Percentiles rank a stretch among this genome's conserved stretches.
phyloP scores from a whole-genome alignment of 2,888 invertebrate species.

The Tiliacea aurago region DNA sequence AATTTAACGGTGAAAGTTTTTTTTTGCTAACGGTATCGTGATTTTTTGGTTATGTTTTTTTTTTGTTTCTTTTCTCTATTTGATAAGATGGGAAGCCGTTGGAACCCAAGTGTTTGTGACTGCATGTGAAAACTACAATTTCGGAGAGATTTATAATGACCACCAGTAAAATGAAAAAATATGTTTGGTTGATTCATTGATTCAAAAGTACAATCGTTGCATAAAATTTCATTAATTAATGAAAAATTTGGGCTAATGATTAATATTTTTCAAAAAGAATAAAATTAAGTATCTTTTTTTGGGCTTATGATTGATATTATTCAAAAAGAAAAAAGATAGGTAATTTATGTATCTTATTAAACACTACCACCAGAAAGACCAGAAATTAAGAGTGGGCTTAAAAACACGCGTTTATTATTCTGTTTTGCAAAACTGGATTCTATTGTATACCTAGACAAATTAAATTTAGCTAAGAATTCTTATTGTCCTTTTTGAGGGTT shows the following conservation, averaged over 20 bases:
- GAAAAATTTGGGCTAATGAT: background rate
- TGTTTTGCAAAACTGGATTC: background rate
- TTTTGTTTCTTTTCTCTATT: background rate
- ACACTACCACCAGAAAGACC: background rate
- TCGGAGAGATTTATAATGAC: background rate
- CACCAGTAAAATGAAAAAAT: background rate
- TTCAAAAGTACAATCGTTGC: background rate
- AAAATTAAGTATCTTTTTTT: too few relatives aligned
- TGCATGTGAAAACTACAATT: background rate
- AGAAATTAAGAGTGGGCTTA: background rate
- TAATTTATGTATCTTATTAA: too few relatives aligned
- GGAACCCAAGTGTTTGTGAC: background rate
- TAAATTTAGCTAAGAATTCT: background rate
- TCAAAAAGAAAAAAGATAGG: too few relatives aligned
- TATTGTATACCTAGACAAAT: background rate
- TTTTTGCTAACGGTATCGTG: slow-evolving; percentile 29
- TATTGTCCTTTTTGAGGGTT: background rate
- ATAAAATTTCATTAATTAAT: background rate
- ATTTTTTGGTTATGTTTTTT: background rate
- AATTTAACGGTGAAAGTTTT: slow-evolving; percentile 15
- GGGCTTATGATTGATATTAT: too few relatives aligned
- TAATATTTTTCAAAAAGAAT: background rate
- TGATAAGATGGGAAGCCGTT: background rate
- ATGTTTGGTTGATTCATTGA: background rate
- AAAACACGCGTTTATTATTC: background rate